Percentiles rank a stretch among this genome's conserved stretches.
These are phyloP conservation scores for Colinus virginianus DNA, from an alignment of 2,113 vertebrate genomes.

Conservation along the genomic window DNA sequence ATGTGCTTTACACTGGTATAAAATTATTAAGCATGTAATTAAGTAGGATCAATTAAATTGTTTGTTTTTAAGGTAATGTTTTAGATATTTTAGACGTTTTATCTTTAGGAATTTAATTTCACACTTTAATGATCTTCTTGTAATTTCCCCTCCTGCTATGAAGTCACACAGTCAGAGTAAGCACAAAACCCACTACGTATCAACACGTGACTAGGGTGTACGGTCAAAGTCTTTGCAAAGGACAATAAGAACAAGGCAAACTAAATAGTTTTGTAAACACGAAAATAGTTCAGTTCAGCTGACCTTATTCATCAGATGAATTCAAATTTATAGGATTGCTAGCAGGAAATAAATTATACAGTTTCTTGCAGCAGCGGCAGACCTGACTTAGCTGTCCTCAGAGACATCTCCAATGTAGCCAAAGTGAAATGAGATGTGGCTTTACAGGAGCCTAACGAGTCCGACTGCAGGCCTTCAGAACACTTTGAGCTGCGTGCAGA, in stretches of 20 bases:
- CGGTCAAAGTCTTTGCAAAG: background rate
- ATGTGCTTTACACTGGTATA: conserved; percentile 50
- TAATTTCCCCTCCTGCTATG: background rate
- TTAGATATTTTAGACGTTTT: conserved; percentile 61
- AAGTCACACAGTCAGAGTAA: background rate
- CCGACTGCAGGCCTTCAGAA: background rate
- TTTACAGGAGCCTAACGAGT: background rate
- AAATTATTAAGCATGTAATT: conserved; percentile 72
- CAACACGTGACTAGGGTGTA: background rate
- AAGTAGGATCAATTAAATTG: conserved; percentile 65
- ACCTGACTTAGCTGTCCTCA: background rate
- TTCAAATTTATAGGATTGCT: background rate
- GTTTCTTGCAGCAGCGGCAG: background rate
- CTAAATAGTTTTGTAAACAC: background rate
- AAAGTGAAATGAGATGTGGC: background rate
- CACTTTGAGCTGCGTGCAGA: background rate
- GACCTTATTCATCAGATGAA: background rate
- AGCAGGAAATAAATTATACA: background rate
- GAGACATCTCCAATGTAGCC: background rate
- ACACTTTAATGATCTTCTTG: conserved; percentile 49
- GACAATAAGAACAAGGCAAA: background rate
- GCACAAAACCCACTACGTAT: background rate
- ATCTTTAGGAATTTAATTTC: conserved; percentile 70
- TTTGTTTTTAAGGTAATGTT: conserved; percentile 60
- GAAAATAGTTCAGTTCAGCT: background rate